These are phyloP conservation scores for Lymantria monacha DNA, from an alignment of 2,888 invertebrate species.

Conservation along the genomic window DNA sequence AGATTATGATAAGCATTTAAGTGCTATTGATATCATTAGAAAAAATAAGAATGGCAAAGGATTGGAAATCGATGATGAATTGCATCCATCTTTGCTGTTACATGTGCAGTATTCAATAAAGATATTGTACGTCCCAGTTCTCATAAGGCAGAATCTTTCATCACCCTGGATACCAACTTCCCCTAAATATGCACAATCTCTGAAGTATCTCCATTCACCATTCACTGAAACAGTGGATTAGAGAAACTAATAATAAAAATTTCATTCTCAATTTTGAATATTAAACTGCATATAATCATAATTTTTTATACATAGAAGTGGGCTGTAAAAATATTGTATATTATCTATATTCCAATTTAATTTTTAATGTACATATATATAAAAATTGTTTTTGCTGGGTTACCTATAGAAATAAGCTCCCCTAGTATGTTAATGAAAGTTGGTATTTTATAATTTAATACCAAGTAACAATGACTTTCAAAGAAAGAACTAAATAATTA, in stretches of 20 bases:
- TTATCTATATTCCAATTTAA: too few relatives aligned
- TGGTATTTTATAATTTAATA: too few relatives aligned
- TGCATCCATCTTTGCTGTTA: slow-evolving; percentile 96
- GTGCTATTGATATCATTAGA: slow-evolving; percentile 8
- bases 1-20: slow-evolving; percentile 24
- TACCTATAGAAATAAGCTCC: too few relatives aligned
- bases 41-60: slow-evolving; percentile 50
- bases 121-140: slow-evolving; percentile 95
- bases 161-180: slow-evolving; percentile 95
- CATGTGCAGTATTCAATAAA: slow-evolving; percentile 97
- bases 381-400: too few relatives aligned
- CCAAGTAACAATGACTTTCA: too few relatives aligned
- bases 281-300: too few relatives aligned
- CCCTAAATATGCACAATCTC: slow-evolving; percentile 94
- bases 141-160: slow-evolving; percentile 94
- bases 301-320: too few relatives aligned
- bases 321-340: too few relatives aligned
- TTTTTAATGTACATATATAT: too few relatives aligned
- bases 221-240: slow-evolving; percentile 83
- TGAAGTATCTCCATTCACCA: slow-evolving; percentile 93
- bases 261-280: too few relatives aligned
- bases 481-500: too few relatives aligned
- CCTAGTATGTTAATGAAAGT: too few relatives aligned
- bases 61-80: slow-evolving; percentile 79
- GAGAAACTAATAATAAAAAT: background rate